A percentile compares a stretch with the other conserved stretches of the same genome.
These are phyloP conservation scores for Tokudaia tokunoshimensis DNA, from an alignment of 2,797 vertebrate genomes.

Conservation along the genomic window DNA sequence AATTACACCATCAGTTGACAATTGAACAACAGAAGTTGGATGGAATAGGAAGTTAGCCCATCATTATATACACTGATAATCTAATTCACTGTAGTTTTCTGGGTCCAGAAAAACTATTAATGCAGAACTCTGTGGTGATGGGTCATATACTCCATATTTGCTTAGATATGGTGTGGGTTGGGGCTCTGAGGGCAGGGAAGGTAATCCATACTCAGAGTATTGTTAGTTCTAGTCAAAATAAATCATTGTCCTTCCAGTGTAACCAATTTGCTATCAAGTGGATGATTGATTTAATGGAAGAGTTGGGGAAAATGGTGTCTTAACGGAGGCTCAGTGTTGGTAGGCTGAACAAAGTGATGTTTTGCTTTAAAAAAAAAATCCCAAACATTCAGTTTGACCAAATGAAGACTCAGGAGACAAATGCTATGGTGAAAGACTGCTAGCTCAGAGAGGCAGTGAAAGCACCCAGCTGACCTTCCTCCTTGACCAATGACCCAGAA, in stretches of 20 bases:
- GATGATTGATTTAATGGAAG: conserved; percentile 37
- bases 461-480: no score
- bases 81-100: neutral
- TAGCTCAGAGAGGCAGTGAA: no score
- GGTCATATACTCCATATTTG: neutral
- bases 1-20: neutral
- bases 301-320: neutral
- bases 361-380: no score
- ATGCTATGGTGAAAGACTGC: no score
- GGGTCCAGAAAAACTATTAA: neutral
- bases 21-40: neutral
- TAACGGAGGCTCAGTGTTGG: neutral
- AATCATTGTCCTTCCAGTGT: neutral
- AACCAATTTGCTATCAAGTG: neutral
- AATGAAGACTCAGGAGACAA: no score
- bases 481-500: no score
- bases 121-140: neutral
- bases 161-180: neutral
- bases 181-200: neutral
- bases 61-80: neutral
- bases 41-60: conserved; percentile 6
- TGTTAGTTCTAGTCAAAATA: conserved; percentile 17
- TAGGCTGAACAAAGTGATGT: neutral
- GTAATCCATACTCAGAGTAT: neutral
- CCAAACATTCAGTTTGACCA: no score